A percentile compares a stretch with the other conserved stretches of the same genome.
phyloP scores from a whole-genome alignment of 2,113 vertebrate species.

The Hippolais icterina region DNA sequence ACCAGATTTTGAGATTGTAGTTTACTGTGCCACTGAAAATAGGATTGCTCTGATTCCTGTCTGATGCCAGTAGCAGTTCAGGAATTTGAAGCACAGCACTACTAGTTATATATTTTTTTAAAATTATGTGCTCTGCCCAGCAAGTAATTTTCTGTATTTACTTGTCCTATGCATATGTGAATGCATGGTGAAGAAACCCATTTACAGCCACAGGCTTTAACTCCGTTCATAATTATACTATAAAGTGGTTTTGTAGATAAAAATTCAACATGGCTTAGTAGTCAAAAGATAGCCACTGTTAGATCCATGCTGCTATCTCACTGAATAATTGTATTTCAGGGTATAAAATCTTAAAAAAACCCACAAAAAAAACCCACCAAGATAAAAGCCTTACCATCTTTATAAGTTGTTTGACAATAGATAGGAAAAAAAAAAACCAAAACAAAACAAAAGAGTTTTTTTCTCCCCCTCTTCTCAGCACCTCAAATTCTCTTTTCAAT shows the following conservation, averaged over 20 bases:
- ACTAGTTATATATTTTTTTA: background rate
- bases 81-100: background rate
- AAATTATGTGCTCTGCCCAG: background rate
- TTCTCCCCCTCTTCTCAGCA: rapidly evolving
- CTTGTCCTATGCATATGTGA: background rate
- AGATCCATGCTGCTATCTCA: background rate
- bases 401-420: background rate
- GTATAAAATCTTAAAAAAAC: background rate
- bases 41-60: background rate
- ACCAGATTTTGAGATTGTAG: background rate
- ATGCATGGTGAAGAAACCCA: background rate
- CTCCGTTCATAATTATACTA: background rate
- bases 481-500: background rate
- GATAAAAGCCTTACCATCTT: background rate
- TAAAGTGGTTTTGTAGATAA: background rate
- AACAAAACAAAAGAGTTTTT: too few relatives aligned
- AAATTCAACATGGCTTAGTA: background rate
- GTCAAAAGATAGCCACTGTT: background rate
- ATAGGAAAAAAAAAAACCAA: background rate
- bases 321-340: background rate
- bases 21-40: background rate
- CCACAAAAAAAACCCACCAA: too few relatives aligned
- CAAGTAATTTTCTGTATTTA: background rate
- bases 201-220: background rate
- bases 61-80: background rate